A percentile compares a stretch with the other conserved stretches of the same genome.
Conservation (phyloP, 2,113 vertebrate species). For the Penelope pileata region DNA sequence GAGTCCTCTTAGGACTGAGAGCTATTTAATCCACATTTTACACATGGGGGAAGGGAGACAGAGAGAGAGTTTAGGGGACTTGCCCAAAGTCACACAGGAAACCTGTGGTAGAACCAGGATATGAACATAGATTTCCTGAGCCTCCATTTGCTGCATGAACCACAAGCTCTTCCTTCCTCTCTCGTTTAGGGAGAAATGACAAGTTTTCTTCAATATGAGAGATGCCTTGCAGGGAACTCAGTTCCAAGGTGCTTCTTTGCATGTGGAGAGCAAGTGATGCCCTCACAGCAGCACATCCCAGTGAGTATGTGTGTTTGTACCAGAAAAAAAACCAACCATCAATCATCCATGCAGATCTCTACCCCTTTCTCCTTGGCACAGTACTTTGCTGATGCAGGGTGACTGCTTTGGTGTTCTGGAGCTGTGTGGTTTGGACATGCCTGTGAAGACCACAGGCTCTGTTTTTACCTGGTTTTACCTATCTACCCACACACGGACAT, state of each 20-base stretch:
- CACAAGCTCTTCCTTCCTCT: constrained; percentile 61
- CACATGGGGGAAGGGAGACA: not conserved
- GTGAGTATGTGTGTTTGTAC: not conserved
- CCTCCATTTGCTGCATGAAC: constrained; percentile 56
- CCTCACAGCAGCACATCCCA: not conserved
- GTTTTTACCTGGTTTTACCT: not conserved
- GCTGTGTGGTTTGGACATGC: not conserved
- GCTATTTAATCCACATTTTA: not conserved
- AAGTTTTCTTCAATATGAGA: constrained; percentile 13
- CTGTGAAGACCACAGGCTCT: not conserved
- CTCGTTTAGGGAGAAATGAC: constrained; percentile 37
- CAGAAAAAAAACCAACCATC: not conserved
- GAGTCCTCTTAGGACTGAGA: not conserved
- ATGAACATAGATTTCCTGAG: constrained; percentile 66
- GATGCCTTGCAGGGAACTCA: not conserved
- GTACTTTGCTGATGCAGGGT: not conserved
- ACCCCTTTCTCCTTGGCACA: not conserved
- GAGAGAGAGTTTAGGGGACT: constrained; percentile 8
- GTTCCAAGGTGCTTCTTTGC: not conserved
- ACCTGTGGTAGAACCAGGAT: constrained; percentile 61
- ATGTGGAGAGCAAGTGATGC: not conserved
- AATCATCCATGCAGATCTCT: not conserved
- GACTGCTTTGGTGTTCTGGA: not conserved
- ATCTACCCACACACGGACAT: not conserved
- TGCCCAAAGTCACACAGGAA: constrained; percentile 55